Base-by-base conservation (phyloP, 2,113 vertebrate genomes). In the Perccottus glenii region DNA sequence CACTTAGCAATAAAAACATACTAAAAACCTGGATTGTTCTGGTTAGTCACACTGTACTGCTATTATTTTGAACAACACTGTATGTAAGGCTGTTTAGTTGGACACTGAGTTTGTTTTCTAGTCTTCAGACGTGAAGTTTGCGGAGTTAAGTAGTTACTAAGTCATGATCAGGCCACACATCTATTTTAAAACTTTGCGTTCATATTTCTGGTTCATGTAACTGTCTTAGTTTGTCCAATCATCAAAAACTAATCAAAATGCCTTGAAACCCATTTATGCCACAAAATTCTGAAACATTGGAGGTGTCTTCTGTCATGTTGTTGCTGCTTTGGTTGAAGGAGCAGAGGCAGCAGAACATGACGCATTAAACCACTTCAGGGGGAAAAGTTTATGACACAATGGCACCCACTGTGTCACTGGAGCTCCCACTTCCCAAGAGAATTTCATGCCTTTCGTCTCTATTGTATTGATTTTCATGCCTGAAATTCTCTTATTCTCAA, bases 401-500 rank as follows among this genome's bases (percentile, higher is more conserved):
- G 86, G 73, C 32, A 46, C 67, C 79, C 70, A 82, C 81, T 89
- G 86, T 89, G 73, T 62, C 16, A n/a, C 70, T 32, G 44, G 68
- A 62, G 77, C 86, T 75, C 83, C 80, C 75, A 81, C 81, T 86
- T 83, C 83, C 70, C 78, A 0, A 51, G 76, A 80, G 85, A 84
- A 81, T 83, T 84, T 72, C 75, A 77, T 75, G 80, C 82, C 52
- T 82, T 80, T 81, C 68, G 74, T 85, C 81, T 81, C 76, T 56
- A 73, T 82, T 81, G 75, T 80, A 84, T 83, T 66, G 82, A 83
- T 89, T 84, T 85, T 82, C 77, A 80, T 89, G 83, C 70, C 70
- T 87, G 75, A 80, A 81, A 88, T 85, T 83, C 60, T 81, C 77
- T 35, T 65, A 46, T 82, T 86, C 65, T 86, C 82, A 83, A 85